phyloP scores from a whole-genome alignment of 2,113 vertebrate species.

The Mionectes macconnelli region DNA sequence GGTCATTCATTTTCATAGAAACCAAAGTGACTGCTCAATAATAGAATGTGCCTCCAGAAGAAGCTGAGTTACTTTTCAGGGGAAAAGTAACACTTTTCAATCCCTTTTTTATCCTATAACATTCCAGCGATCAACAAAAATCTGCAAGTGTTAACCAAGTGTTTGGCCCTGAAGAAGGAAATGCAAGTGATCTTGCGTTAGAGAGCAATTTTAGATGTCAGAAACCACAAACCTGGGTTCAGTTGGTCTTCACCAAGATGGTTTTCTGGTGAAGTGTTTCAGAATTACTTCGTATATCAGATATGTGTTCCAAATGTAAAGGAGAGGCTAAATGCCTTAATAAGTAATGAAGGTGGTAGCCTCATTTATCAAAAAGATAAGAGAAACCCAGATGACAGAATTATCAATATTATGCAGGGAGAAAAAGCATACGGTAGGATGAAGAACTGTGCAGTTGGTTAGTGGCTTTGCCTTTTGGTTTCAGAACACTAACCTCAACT shows the following conservation, averaged over 20 bases:
- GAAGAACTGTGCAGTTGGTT: not conserved
- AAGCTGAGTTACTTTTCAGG: not conserved
- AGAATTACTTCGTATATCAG: not conserved
- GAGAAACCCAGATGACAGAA: slow-evolving; percentile 5
- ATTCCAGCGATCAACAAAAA: not conserved
- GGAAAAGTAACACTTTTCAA: not conserved
- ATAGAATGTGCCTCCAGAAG: not conserved
- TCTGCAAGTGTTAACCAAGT: not conserved
- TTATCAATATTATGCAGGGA: slow-evolving; percentile 1
- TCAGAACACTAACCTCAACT: not conserved
- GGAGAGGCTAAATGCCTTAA: not conserved
- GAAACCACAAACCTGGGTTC: not conserved
- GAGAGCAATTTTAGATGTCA: not conserved
- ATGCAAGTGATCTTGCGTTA: not conserved
- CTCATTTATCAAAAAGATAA: slow-evolving; percentile 36
- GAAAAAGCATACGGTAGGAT: not conserved
- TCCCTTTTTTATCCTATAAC: not conserved
- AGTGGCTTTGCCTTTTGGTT: not conserved
- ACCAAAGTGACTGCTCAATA: not conserved
- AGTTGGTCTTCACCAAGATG: not conserved
- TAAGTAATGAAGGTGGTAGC: not conserved
- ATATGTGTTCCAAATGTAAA: not conserved
- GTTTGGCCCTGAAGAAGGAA: not conserved
- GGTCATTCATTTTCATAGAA: not conserved
- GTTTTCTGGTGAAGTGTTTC: not conserved